Evolutionary conservation across 2,888 invertebrate genomes (phyloP), one percentile per base, ranked within the genome.

Genomic region (Diabrotica balteata): DNA sequence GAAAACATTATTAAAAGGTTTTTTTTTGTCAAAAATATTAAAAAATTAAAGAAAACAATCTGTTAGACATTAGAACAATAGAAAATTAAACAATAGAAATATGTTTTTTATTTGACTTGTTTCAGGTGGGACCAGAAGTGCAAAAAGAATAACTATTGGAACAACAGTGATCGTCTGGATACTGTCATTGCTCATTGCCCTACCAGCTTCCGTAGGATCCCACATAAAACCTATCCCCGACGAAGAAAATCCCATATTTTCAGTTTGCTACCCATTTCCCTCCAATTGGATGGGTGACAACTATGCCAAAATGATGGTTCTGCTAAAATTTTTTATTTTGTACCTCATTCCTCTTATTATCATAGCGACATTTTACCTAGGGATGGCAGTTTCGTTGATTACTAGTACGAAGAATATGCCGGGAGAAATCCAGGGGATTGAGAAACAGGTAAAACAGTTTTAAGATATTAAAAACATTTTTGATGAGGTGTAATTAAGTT

Each of bases 341-440:
- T 97, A 97, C 85, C 87, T 92, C 4, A 86, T 96, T 59, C 97
- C 97, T 0, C 85, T 97, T 45, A 85, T 91, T 63, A 91, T 96
- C 72, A 97, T 97, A 76, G 91, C 91, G 0, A 88, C 91, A 63
- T 95, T 96, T 82, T 97, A 97, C 85, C 87, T 92, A 7, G 87
- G 94, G 76, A 97, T 97, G 96, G 97, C 97, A 0, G 89, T 90
- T 64, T 90, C 94, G 73, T 86, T 97, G 61, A 88, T 96, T 73
- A 89, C 91, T 44, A 95, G 94, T 76, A 93, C 95, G 1, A 89
- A 88, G 70, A 94, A 94, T 78, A 91, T 95, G 88, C 94, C 95
- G 0, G 94, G 95, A 0, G 95, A 95, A 75, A 82, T 87, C 71
- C 85, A 87, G 66, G 88, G 87, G 58, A 86, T 88, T 59, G 85